These are phyloP conservation scores for Spea hammondii DNA, from an alignment of 2,797 vertebrate genomes.

Conservation along the genomic window DNA sequence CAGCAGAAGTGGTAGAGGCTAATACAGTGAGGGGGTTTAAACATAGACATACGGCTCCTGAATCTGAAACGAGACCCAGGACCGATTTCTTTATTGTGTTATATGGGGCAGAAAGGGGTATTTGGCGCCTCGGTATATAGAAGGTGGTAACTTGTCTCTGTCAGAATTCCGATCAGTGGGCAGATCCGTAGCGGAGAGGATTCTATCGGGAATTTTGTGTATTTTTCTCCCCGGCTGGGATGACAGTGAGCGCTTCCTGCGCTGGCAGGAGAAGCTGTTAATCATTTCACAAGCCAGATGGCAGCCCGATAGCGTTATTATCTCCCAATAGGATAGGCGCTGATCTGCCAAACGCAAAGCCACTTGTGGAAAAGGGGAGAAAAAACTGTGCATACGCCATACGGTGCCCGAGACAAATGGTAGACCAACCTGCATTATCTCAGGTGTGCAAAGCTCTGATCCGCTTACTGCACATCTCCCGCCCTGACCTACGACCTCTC, in stretches of 20 bases:
- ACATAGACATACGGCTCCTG: too few relatives aligned
- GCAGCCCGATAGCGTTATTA: slow-evolving; percentile 17
- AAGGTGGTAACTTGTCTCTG: not conserved
- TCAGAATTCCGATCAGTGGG: not conserved
- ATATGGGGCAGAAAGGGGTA: not conserved
- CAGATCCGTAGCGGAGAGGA: not conserved
- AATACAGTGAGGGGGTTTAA: too few relatives aligned
- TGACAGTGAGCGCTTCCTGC: not conserved
- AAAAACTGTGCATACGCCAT: not conserved
- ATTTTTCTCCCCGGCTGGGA: not conserved
- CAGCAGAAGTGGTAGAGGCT: too few relatives aligned
- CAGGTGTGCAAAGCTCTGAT: too few relatives aligned
- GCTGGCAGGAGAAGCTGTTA: slow-evolving; percentile 14
- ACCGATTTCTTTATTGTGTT: not conserved
- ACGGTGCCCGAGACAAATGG: not conserved
- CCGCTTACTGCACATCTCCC: too few relatives aligned
- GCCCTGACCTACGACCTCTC: too few relatives aligned
- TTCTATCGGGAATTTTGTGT: not conserved
- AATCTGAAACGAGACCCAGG: too few relatives aligned
- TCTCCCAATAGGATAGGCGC: slow-evolving; percentile 13
- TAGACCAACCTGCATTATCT: not conserved
- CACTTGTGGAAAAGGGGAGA: slow-evolving; percentile 1
- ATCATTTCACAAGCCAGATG: slow-evolving; percentile 36
- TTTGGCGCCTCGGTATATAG: not conserved
- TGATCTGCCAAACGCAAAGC: slow-evolving; percentile 41